A percentile compares a stretch with the other conserved stretches of the same genome.
These are phyloP conservation scores for Lasioglossum vierecki DNA, from an alignment of 2,888 invertebrate genomes.

Conservation along the genomic window DNA sequence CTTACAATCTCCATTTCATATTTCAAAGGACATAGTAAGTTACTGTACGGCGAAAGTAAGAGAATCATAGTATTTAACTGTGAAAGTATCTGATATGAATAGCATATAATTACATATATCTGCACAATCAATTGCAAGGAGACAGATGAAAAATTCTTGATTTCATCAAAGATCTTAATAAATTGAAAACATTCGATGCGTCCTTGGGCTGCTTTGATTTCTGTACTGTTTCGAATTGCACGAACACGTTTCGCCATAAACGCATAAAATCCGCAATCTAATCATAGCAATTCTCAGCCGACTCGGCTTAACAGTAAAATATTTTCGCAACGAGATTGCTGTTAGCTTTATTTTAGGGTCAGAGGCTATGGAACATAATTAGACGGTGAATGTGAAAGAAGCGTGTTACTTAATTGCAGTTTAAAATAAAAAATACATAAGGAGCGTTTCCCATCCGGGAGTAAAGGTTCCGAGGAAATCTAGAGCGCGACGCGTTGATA, in stretches of 20 bases:
- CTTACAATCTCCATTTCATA: background rate
- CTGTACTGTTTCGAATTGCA: too few species aligned
- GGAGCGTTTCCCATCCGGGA: background rate
- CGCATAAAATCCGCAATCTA: too few species aligned
- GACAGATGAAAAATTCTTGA: too few species aligned
- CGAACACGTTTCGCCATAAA: too few species aligned
- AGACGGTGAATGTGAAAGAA: background rate
- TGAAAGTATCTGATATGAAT: background rate
- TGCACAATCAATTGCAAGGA: background rate
- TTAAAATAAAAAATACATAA: background rate
- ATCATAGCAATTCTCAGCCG: background rate
- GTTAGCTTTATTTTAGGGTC: background rate
- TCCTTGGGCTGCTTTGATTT: too few species aligned
- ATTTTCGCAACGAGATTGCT: background rate
- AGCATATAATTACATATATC: background rate
- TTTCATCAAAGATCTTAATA: too few species aligned
- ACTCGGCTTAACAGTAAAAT: background rate
- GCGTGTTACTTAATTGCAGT: background rate
- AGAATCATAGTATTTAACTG: background rate
- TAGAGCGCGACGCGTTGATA: constrained; percentile 3
- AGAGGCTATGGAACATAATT: too few species aligned
- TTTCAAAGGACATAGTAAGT: background rate
- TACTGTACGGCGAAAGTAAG: background rate
- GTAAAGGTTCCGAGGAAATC: constrained; percentile 25
- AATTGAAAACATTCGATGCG: too few species aligned